phyloP scores from a whole-genome alignment of 2,113 vertebrate genomes.

The Sarotherodon lohbergeri region DNA sequence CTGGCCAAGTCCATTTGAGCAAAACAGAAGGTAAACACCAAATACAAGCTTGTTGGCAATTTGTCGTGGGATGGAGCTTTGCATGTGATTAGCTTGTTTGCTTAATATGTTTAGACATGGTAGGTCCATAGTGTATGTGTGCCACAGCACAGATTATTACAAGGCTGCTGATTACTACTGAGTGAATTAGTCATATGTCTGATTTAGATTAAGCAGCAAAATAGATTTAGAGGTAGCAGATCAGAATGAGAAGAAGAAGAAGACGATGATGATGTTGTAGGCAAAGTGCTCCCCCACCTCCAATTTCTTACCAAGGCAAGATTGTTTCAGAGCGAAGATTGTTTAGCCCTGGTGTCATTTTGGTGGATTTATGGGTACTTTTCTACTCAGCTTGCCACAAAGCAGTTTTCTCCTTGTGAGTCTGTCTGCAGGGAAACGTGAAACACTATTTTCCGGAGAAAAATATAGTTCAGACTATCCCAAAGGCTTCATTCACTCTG shows the following conservation, averaged over 20 bases:
- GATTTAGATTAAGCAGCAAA: not conserved
- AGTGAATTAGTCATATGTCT: slow-evolving; percentile 12
- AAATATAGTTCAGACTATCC: not conserved
- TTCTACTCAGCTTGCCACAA: not conserved
- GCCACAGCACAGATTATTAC: not conserved
- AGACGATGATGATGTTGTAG: not conserved
- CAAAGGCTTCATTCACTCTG: slow-evolving; percentile 3
- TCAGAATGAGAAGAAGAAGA: not conserved
- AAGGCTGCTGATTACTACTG: not conserved
- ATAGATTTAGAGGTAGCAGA: not conserved
- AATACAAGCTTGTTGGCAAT: slow-evolving; percentile 39
- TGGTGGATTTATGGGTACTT: slow-evolving; percentile 16
- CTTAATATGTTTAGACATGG: slow-evolving; percentile 37
- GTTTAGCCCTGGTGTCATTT: slow-evolving; percentile 14
- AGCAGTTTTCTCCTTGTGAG: slow-evolving; percentile 5
- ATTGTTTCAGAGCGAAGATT: slow-evolving; percentile 1
- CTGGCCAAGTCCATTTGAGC: slow-evolving; percentile 17
- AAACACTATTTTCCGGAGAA: slow-evolving; percentile 2
- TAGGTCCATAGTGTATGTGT: not conserved
- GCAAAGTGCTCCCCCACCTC: not conserved
- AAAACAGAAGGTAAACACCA: slow-evolving; percentile 29
- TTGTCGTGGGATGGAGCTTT: slow-evolving; percentile 35
- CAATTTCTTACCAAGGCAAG: not conserved
- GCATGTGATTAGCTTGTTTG: slow-evolving; percentile 37
- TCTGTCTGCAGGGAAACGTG: not conserved